phyloP scores from a whole-genome alignment of 2,113 vertebrate species.

The Eurystomus gularis region DNA sequence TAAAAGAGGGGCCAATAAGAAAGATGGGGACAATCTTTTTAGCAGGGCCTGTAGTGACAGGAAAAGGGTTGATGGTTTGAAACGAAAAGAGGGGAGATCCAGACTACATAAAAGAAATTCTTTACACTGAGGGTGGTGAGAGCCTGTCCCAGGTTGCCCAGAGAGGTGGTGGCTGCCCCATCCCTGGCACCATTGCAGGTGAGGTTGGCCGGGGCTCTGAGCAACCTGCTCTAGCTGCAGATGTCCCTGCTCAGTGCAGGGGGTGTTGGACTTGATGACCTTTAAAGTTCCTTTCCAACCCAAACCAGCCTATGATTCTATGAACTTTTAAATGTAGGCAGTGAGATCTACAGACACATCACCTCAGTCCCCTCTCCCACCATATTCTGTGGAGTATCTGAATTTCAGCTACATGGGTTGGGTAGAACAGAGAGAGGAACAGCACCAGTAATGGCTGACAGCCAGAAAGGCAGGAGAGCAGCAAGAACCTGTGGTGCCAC shows the following conservation, averaged over 20 bases:
- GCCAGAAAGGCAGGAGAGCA: neutral
- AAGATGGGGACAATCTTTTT: neutral
- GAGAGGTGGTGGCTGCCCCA: neutral
- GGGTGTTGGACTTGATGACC: no score
- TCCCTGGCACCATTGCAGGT: neutral
- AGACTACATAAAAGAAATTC: neutral
- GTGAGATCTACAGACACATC: neutral
- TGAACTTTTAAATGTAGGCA: no score
- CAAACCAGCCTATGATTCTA: neutral
- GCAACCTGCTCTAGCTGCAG: no score
- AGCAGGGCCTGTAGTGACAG: neutral
- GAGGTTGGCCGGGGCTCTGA: no score
- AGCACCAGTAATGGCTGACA: neutral
- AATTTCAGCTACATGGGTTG: neutral
- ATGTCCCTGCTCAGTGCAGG: no score
- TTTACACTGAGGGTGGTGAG: neutral
- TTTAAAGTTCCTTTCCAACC: no score
- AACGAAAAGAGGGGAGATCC: neutral
- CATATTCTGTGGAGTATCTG: neutral
- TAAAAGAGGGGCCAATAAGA: neutral
- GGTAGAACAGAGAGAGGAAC: neutral
- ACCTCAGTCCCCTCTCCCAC: neutral
- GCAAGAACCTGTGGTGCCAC: neutral
- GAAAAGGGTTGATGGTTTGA: neutral
- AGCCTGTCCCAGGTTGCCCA: neutral